phyloP scores from a whole-genome alignment of 2,797 vertebrate genomes.

The Bovichtus diacanthus region DNA sequence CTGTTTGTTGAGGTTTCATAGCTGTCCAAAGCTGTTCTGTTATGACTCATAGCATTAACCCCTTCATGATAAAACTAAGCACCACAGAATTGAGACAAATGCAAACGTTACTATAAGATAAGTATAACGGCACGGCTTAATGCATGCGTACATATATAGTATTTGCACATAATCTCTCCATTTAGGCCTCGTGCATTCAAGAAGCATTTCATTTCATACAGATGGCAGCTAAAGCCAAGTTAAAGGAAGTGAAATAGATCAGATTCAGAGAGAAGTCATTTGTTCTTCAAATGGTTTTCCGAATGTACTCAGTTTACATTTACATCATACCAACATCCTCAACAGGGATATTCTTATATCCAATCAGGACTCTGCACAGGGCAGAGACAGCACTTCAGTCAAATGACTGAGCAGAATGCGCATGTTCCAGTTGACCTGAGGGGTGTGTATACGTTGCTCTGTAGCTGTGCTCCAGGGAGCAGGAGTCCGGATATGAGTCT shows the following conservation, averaged over 20 bases:
- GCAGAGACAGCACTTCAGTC: conserved; percentile 23
- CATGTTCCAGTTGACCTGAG: conserved; percentile 56
- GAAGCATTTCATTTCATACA: conserved; percentile 16
- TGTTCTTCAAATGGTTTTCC: conserved; percentile 62
- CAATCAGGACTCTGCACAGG: conserved; percentile 40
- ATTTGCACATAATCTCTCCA: background rate
- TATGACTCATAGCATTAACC: conserved; percentile 73
- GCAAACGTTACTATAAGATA: background rate
- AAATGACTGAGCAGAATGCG: conserved; percentile 55
- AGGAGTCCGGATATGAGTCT: conserved; percentile 84
- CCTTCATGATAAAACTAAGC: conserved; percentile 11
- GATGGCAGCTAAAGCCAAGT: conserved; percentile 25
- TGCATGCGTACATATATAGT: background rate
- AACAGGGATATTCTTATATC: conserved; percentile 26
- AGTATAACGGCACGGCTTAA: background rate
- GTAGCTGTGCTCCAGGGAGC: conserved; percentile 72
- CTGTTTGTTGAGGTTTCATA: conserved; percentile 62
- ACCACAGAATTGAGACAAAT: conserved; percentile 1
- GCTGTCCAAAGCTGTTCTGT: conserved; percentile 47
- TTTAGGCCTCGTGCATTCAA: conserved; percentile 1
- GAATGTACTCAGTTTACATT: conserved; percentile 53
- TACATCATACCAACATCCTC: conserved; percentile 52
- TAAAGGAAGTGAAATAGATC: conserved; percentile 65
- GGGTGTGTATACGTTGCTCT: conserved; percentile 60
- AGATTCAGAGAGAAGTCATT: conserved; percentile 68